These are phyloP conservation scores for Diadumene lineata DNA, from an alignment of 92 coral and sea anemone species.

Conservation along the genomic window DNA sequence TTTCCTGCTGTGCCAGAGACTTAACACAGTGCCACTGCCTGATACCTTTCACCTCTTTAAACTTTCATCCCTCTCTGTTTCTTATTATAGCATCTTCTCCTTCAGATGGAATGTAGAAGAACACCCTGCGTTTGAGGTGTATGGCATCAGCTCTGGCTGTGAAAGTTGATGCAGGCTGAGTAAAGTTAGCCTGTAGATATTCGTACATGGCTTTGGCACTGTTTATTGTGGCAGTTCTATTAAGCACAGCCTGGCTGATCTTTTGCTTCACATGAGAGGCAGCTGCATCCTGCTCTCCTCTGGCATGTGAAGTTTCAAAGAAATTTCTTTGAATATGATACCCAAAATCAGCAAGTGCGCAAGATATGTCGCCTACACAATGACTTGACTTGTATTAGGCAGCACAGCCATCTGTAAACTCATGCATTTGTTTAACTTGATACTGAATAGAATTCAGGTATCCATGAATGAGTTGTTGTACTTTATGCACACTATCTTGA, in stretches of 20 bases:
- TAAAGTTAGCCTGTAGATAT: conserved; percentile 24
- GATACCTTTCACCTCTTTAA: neutral
- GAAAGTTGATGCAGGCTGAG: conserved; percentile 47
- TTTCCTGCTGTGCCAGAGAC: neutral
- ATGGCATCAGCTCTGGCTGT: conserved; percentile 24
- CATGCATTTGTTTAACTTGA: conserved; percentile 34
- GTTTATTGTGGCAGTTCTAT: conserved; percentile 42
- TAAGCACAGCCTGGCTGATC: conserved; percentile 57
- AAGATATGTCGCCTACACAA: conserved; percentile 56
- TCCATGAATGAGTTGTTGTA: conserved; percentile 28
- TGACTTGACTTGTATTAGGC: conserved; percentile 58
- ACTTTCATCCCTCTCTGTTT: too few species aligned
- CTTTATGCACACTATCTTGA: conserved; percentile 44
- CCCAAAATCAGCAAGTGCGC: conserved; percentile 57
- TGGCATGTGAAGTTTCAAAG: conserved; percentile 58
- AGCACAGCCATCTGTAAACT: conserved; percentile 65
- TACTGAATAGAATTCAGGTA: conserved; percentile 31
- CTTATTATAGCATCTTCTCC: neutral
- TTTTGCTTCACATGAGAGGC: conserved; percentile 60
- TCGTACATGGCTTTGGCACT: conserved; percentile 48
- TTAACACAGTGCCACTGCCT: neutral
- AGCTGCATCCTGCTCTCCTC: conserved; percentile 58
- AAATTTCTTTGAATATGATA: too few species aligned
- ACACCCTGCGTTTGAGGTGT: neutral
- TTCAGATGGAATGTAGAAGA: neutral